phyloP scores from a whole-genome alignment of 1,140 invertebrate genomes.

The Calephelis virginiensis region DNA sequence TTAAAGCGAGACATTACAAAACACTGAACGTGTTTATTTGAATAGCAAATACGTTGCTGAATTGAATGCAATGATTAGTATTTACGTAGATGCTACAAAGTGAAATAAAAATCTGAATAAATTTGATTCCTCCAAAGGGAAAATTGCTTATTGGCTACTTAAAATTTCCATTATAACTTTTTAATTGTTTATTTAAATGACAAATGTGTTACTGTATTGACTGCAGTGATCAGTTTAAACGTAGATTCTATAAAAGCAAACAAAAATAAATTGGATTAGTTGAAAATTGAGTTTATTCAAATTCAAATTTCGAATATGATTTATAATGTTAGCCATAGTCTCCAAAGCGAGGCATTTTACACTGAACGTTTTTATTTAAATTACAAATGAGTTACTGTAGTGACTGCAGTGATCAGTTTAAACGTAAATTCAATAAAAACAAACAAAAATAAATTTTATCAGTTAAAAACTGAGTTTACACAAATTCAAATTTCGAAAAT shows the following conservation, averaged over 20 bases:
- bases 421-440: conserved; percentile 49
- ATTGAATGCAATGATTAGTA: conserved; percentile 30
- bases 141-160: too few species aligned
- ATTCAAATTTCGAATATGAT: not conserved
- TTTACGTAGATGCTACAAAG: conserved; percentile 49
- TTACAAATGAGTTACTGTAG: conserved; percentile 22
- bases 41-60: conserved; percentile 26
- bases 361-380: conserved; percentile 26
- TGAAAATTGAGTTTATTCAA: not conserved
- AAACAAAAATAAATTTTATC: conserved; percentile 40
- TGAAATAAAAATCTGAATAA: conserved; percentile 33
- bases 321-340: not conserved
- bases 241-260: conserved; percentile 48
- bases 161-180: too few species aligned
- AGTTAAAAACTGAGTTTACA: too few species aligned
- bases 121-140: too few species aligned
- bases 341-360: not conserved
- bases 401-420: conserved; percentile 33
- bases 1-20: not conserved
- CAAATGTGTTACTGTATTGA: conserved; percentile 25
- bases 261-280: too few species aligned
- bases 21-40: conserved; percentile 25
- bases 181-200: conserved; percentile 26
- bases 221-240: conserved; percentile 30
- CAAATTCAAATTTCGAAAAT: not conserved